Evolutionary conservation across 2,888 invertebrate species (phyloP).

Genomic region (Amitus sp.): DNA sequence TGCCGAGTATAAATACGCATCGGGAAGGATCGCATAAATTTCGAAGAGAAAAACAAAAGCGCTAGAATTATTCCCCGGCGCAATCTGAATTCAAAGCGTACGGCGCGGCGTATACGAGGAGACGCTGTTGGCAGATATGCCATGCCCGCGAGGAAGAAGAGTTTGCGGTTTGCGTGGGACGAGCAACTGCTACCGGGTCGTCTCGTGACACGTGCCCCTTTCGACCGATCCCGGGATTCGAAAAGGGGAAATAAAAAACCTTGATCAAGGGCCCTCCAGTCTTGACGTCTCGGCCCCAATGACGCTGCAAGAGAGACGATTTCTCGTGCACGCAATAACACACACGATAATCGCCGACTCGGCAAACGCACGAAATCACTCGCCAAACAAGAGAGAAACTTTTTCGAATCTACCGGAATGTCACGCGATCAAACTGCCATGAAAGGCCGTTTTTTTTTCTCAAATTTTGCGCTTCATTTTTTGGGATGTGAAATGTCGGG

Average conservation of each 20-base stretch:
- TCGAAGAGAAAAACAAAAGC: slow-evolving; percentile 50
- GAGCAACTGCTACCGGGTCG: slow-evolving; percentile 38
- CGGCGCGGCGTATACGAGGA: slow-evolving; percentile 31
- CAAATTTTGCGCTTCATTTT: too few relatives aligned
- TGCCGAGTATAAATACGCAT: slow-evolving; percentile 59
- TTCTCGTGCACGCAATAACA: slow-evolving; percentile 4
- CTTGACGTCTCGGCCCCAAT: slow-evolving; percentile 6
- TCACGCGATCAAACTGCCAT: too few relatives aligned
- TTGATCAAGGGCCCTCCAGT: slow-evolving; percentile 16
- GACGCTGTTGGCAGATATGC: slow-evolving; percentile 42
- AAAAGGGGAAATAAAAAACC: neutral
- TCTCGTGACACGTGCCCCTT: slow-evolving; percentile 34
- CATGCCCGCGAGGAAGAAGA: slow-evolving; percentile 39
- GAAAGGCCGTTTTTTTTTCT: too few relatives aligned
- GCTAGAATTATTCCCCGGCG: slow-evolving; percentile 50
- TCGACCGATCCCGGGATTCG: neutral
- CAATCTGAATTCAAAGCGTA: slow-evolving; percentile 63
- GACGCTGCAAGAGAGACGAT: slow-evolving; percentile 5
- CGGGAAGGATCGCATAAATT: slow-evolving; percentile 62
- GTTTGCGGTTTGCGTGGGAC: slow-evolving; percentile 22
- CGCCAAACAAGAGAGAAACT: too few relatives aligned
- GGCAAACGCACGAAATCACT: too few relatives aligned
- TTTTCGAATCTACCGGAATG: too few relatives aligned
- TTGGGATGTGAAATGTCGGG: too few relatives aligned
- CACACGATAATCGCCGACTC: too few relatives aligned